Evolutionary conservation across 2,888 invertebrate species (phyloP).

Genomic region (Hydroisotoma schaefferi): DNA sequence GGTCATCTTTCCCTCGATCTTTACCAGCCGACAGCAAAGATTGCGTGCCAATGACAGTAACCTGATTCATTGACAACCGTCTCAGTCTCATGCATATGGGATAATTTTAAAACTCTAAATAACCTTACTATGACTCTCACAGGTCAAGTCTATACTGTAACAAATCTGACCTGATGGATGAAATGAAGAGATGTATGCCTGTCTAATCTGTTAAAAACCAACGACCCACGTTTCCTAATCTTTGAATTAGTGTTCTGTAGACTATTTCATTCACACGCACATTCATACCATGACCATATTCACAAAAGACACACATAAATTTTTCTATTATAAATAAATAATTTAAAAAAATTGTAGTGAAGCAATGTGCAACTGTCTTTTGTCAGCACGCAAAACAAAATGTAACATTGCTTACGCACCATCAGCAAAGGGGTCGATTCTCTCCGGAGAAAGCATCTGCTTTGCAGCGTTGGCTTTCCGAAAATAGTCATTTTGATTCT

Average conservation of each 20-base stretch:
- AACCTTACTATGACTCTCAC: too few relatives aligned
- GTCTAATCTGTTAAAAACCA: too few relatives aligned
- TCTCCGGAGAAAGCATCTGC: slow-evolving; percentile 93
- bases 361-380: neutral
- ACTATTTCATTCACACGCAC: slow-evolving; percentile 5
- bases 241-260: too few relatives aligned
- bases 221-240: too few relatives aligned
- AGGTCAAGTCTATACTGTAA: too few relatives aligned
- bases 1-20: neutral
- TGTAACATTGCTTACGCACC: slow-evolving; percentile 61
- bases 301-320: neutral
- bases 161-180: too few relatives aligned
- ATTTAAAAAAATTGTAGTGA: neutral
- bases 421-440: slow-evolving; percentile 96
- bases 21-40: neutral
- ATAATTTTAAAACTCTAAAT: too few relatives aligned
- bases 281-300: slow-evolving; percentile 1
- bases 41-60: slow-evolving; percentile 1
- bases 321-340: neutral
- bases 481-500: slow-evolving; percentile 81
- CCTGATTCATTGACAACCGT: slow-evolving; percentile 16
- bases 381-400: slow-evolving; percentile 17
- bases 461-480: slow-evolving; percentile 68
- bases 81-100: slow-evolving; percentile 13
- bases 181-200: too few relatives aligned